These are phyloP conservation scores for Odontamblyopus rebecca DNA, from an alignment of 2,797 vertebrate species.

Conservation along the genomic window DNA sequence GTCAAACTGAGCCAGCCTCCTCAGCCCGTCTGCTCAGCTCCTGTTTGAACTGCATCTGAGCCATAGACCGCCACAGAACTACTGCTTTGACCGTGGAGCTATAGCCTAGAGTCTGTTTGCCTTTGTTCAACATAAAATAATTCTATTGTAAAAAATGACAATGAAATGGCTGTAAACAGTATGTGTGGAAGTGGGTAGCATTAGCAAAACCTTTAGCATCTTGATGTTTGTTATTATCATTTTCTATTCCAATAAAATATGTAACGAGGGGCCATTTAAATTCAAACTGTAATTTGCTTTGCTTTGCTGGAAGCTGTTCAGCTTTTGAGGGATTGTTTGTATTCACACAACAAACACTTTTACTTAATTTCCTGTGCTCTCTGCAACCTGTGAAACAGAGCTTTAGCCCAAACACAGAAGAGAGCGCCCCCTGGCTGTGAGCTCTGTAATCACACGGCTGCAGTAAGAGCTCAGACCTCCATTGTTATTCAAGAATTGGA, in stretches of 20 bases:
- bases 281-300: background rate
- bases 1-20: constrained; percentile 39
- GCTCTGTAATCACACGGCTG: background rate
- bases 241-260: constrained; percentile 42
- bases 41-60: constrained; percentile 80
- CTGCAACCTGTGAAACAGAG: background rate
- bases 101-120: constrained; percentile 69
- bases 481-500: background rate
- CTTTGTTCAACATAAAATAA: constrained; percentile 67
- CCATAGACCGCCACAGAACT: constrained; percentile 74
- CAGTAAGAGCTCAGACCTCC: background rate
- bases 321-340: constrained; percentile 32
- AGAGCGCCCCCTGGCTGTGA: background rate
- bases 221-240: constrained; percentile 61
- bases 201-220: constrained; percentile 71
- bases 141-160: constrained; percentile 31
- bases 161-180: constrained; percentile 62
- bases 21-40: constrained; percentile 52
- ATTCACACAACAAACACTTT: constrained; percentile 25
- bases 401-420: background rate
- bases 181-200: constrained; percentile 76
- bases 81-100: constrained; percentile 56
- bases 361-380: constrained; percentile 1
- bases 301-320: constrained; percentile 20
- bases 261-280: constrained; percentile 29